A percentile compares a stretch with the other conserved stretches of the same genome.
Evolutionary conservation across 2,888 invertebrate species (phyloP).

Genomic region (Tipula vernalis): DNA sequence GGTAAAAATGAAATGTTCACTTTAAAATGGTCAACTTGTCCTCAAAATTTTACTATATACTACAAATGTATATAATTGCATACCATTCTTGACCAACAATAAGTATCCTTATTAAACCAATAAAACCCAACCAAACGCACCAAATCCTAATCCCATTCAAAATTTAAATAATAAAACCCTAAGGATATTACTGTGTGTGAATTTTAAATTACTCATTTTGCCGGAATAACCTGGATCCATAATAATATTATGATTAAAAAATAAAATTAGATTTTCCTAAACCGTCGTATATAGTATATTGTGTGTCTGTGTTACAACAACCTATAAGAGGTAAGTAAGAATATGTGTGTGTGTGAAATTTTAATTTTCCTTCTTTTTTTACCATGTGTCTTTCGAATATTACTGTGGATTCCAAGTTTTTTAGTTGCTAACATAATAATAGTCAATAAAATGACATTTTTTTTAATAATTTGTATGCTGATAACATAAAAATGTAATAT

Average conservation of each 20-base stretch:
- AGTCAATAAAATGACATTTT: not conserved
- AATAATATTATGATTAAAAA: not conserved
- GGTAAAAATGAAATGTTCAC: too few species aligned
- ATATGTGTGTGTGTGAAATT: not conserved
- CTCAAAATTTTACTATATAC: too few species aligned
- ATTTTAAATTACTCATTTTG: not conserved
- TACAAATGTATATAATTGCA: too few species aligned
- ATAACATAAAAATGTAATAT: not conserved
- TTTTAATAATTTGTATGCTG: not conserved
- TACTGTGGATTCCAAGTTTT: not conserved
- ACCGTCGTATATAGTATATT: not conserved
- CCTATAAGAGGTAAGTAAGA: not conserved
- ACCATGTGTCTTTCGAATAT: not conserved
- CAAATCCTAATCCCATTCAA: not conserved
- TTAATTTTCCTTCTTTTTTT: not conserved
- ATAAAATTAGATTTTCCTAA: not conserved
- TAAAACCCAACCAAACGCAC: not conserved
- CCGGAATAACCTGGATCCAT: not conserved
- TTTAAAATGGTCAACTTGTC: too few species aligned
- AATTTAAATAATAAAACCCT: constrained; percentile 4
- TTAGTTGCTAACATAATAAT: not conserved
- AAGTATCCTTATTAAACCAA: not conserved
- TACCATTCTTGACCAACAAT: not conserved
- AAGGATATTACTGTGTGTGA: not conserved
- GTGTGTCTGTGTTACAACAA: not conserved